Conservation (phyloP, 2,113 vertebrate genomes). For the Dascyllus trimaculatus region DNA sequence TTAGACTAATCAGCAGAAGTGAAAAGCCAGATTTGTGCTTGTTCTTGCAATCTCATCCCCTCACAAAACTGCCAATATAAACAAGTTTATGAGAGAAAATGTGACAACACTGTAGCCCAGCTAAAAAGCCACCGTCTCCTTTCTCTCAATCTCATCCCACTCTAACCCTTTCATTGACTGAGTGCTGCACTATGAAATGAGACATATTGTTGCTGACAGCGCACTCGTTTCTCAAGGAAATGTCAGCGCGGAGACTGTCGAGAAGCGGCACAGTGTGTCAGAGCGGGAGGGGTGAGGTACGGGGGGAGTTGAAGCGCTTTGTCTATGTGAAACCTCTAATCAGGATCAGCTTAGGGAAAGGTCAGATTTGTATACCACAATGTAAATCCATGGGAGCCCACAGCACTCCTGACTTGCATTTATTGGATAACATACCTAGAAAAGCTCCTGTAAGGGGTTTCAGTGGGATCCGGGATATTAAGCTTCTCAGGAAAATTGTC, state of each 20-base stretch:
- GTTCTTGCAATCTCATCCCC: conserved; percentile 35
- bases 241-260: conserved; percentile 73
- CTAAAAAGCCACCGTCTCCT: conserved; percentile 33
- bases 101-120: conserved; percentile 51
- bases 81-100: conserved; percentile 68
- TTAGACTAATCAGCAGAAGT: conserved; percentile 48
- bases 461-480: neutral
- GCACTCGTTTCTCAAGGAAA: conserved; percentile 73
- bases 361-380: conserved; percentile 71
- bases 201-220: conserved; percentile 74
- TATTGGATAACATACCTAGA: neutral
- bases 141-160: conserved; percentile 32
- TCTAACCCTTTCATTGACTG: conserved; percentile 43
- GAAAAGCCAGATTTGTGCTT: conserved; percentile 40
- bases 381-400: conserved; percentile 38
- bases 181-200: conserved; percentile 69
- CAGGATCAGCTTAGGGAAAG: conserved; percentile 69
- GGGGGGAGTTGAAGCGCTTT: conserved; percentile 61
- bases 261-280: conserved; percentile 41
- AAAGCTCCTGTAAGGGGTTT: neutral
- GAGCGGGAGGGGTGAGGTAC: conserved; percentile 19
- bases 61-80: conserved; percentile 44
- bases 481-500: neutral
- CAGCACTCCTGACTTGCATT: neutral
- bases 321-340: conserved; percentile 70